Evolutionary conservation across 2,888 invertebrate genomes (phyloP).

Genomic region (Dryocosmus kuriphilus): DNA sequence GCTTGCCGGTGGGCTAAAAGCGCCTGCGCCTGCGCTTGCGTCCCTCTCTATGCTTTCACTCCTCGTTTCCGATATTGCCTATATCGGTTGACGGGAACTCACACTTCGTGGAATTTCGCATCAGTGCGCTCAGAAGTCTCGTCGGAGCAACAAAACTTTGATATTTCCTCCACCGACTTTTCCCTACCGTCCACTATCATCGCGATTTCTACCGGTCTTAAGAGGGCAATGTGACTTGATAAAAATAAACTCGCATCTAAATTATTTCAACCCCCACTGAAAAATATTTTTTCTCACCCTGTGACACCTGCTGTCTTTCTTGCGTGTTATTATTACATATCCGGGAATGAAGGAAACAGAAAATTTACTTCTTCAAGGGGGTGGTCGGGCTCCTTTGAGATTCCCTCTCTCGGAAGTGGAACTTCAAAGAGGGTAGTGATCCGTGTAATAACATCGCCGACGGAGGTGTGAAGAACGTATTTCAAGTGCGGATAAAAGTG

Average conservation of each 20-base stretch:
- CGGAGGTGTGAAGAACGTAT: conserved; percentile 1
- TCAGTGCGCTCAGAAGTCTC: conserved; percentile 58
- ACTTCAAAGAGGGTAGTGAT: conserved; percentile 20
- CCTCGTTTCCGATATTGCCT: conserved; percentile 57
- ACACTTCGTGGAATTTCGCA: conserved; percentile 54
- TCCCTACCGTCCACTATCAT: neutral
- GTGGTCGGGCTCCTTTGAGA: neutral
- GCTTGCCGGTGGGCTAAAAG: neutral
- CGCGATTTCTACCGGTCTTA: neutral
- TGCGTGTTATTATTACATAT: neutral
- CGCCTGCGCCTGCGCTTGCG: conserved; percentile 57
- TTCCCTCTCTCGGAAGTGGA: conserved; percentile 2
- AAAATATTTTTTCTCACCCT: neutral
- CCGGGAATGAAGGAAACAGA: conserved; percentile 12
- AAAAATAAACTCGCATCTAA: neutral
- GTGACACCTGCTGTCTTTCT: neutral
- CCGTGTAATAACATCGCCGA: neutral
- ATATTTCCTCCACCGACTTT: neutral
- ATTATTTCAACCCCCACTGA: neutral
- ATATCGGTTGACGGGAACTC: conserved; percentile 53
- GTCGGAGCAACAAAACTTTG: conserved; percentile 45
- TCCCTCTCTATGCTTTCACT: conserved; percentile 54
- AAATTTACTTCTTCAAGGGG: conserved; percentile 12
- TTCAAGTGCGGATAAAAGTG: neutral
- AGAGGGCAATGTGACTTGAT: neutral